Base-by-base conservation (phyloP, 2,113 vertebrate species). In the Ceratotherium simum region DNA sequence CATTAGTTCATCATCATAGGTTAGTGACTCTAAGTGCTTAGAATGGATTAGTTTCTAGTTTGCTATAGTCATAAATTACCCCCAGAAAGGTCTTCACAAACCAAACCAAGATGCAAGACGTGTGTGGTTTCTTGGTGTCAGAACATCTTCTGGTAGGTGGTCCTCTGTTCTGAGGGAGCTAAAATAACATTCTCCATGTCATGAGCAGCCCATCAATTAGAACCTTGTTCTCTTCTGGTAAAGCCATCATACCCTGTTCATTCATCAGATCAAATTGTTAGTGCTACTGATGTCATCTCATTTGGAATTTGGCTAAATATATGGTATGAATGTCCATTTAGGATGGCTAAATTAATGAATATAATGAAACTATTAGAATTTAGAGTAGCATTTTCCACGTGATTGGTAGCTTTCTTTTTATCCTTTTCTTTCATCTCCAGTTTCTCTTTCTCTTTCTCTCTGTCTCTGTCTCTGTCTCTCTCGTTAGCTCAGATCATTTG, bases 1-100 rank as follows among this genome's bases (percentile, higher is more conserved):
- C n/a, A 20, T 95, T 96, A 36, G 29, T 36, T 92, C 48, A 73
- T 79, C 72, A 56, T 89, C 79, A 69, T 84, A 87, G 62, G 72
- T 91, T 27, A 72, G 31, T 83, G n/a, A 33, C 33, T 95, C 23
- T 73, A 29, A 46, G 60, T 83, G 70, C 75, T 87, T 93, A 39
- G 69, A 94, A 65, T 23, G 46, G 31, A 80, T 87, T 95, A 9
- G 17, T 82, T 85, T 86, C 83, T 92, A 27, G 29, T 76, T 48
- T 92, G 58, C 80, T 72, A 0, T 70, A 54, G 51, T 65, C 75
- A 46, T 25, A 36, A 23, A 85, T 92, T 75, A 84, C 80, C 48
- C 10, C 27, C n/a, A 54, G 33, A 62, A 84, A 48, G 67, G 11
- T 84, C 48, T 72, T 73, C 48, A 51, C 16, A 96, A 56, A 85